phyloP scores from a whole-genome alignment of 2,113 vertebrate species.

The Cettia cetti region DNA sequence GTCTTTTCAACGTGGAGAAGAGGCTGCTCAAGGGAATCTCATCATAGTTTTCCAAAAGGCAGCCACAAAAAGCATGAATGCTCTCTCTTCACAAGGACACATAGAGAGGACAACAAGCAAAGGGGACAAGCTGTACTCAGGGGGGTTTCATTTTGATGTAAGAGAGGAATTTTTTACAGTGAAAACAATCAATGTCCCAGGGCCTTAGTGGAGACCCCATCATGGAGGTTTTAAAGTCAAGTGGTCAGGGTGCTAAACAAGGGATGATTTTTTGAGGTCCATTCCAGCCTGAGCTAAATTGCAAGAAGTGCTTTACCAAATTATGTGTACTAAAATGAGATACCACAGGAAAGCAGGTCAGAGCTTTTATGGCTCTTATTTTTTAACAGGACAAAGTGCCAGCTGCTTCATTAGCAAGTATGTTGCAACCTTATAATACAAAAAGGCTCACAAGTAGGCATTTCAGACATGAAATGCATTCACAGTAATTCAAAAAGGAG shows the following conservation, averaged over 20 bases:
- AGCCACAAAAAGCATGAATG: background rate
- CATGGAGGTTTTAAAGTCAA: background rate
- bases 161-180: background rate
- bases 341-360: background rate
- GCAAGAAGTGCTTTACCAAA: background rate
- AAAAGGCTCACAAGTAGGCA: background rate
- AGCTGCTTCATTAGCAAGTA: background rate
- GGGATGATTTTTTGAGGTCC: accelerated
- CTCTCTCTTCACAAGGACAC: background rate
- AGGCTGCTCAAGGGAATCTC: background rate
- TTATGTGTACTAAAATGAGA: background rate
- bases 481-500: background rate
- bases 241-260: background rate
- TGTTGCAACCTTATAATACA: background rate
- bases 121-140: background rate
- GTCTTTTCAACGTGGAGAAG: background rate
- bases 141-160: background rate
- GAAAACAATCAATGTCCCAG: background rate
- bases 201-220: background rate
- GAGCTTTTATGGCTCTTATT: background rate
- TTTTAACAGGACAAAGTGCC: background rate
- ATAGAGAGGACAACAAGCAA: background rate
- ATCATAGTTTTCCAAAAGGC: background rate
- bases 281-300: background rate
- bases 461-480: background rate